Evolutionary conservation across 2,888 invertebrate genomes (phyloP).

Genomic region (Oligia strigilis): DNA sequence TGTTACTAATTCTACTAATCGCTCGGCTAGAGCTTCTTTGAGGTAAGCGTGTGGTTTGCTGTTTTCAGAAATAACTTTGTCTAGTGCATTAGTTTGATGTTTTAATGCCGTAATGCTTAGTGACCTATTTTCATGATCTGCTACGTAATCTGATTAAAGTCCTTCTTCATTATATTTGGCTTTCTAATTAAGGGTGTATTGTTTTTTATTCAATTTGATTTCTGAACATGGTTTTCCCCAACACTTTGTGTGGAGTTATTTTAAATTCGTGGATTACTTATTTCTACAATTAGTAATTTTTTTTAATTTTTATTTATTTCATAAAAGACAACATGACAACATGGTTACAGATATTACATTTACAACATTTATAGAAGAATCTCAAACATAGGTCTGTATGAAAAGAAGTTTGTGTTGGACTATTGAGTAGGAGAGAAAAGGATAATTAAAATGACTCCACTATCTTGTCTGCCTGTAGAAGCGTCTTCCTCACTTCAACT

Average conservation of each 20-base stretch:
- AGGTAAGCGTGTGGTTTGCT: constrained; percentile 50
- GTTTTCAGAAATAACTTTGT: constrained; percentile 36
- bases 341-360: no score
- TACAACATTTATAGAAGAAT: no score
- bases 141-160: neutral
- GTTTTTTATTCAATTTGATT: neutral
- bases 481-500: constrained; percentile 59
- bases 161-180: neutral
- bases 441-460: constrained; percentile 22
- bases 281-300: neutral
- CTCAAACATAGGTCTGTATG: no score
- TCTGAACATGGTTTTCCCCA: constrained; percentile 18
- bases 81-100: neutral
- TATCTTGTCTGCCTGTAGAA: constrained; percentile 54
- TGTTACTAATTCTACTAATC: constrained; percentile 77
- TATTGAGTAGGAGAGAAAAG: no score
- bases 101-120: neutral
- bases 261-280: neutral
- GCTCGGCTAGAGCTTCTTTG: constrained; percentile 41
- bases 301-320: no score
- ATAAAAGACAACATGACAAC: no score
- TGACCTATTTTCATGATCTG: neutral
- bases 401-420: no score
- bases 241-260: constrained; percentile 23
- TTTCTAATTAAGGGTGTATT: neutral